Evolutionary conservation across 2,797 vertebrate genomes (phyloP), one percentile per base, ranked within the genome.

Genomic region (Psittacula echo): DNA sequence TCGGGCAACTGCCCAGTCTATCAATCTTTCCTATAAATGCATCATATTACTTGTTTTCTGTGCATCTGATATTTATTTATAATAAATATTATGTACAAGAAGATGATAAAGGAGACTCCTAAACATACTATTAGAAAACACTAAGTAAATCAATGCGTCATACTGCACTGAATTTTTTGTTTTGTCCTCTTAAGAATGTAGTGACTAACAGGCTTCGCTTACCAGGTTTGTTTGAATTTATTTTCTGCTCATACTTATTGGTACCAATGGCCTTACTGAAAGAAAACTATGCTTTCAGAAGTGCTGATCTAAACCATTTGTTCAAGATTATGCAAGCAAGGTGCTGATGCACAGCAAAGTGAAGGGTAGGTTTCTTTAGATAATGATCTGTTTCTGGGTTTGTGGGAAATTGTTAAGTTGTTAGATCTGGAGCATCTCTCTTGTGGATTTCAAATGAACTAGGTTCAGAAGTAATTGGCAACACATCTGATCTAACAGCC

Each of bases 381-480:
- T 93, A 95, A 82, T 60, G 34, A 84, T 92, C 81, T 88, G 9
- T 87, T 89, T 93, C 66, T 91, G 45, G 45, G 83, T 90, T 95
- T 88, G 65, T 58, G 67, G 72, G 61, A 86, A 71, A 42, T 54
- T 58, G n/a, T 58, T 71, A 91, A 80, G 8, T 67, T 93, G 67
- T 79, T 94, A 73, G 60, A 73, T 76, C 64, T 92, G 77, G 37
- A 96, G 42, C 73, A 77, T 64, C 76, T 90, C 88, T 95, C 58
- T n/a, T 54, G 66, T 74, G 81, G 68, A 79, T 94, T 73, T 93
- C 37, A 61, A 42, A 50, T 75, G 23, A 87, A 50, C 58, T 87
- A 56, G 37, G 32, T 66, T 92, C 70, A 84, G 87, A 90, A 89
- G 85, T 87, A 94, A 83, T 83, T 93, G 89, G 80, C 72, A 83